phyloP scores from a whole-genome alignment of 2,113 vertebrate genomes.

The Mugil cephalus region DNA sequence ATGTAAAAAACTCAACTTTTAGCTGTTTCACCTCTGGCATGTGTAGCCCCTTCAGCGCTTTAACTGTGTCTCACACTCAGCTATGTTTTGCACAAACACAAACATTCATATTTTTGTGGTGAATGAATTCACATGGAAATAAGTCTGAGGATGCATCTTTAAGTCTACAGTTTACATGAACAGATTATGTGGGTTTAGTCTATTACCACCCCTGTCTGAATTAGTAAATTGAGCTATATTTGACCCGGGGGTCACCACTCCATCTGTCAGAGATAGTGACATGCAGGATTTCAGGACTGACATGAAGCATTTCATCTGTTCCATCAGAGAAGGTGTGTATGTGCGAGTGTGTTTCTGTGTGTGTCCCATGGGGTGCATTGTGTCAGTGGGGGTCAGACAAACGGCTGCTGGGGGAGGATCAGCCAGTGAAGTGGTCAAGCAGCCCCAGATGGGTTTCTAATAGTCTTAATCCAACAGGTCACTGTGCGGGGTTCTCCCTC shows the following conservation, averaged over 20 bases:
- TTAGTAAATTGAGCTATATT: constrained; percentile 44
- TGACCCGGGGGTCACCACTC: constrained; percentile 52
- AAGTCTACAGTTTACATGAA: background rate
- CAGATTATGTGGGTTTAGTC: background rate
- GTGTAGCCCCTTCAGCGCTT: background rate
- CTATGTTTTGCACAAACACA: too few species aligned
- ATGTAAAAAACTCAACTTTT: background rate
- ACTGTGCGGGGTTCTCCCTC: constrained; percentile 51
- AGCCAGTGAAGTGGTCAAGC: constrained; percentile 78
- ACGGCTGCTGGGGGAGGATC: constrained; percentile 77
- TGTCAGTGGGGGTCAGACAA: constrained; percentile 67
- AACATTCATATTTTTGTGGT: too few species aligned
- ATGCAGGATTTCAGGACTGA: constrained; percentile 58
- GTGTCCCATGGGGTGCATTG: constrained; percentile 56
- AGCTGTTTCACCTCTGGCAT: background rate
- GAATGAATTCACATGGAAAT: too few species aligned
- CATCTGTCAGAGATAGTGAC: constrained; percentile 59
- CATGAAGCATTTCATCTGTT: constrained; percentile 59
- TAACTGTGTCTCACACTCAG: too few species aligned
- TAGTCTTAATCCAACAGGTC: constrained; percentile 84
- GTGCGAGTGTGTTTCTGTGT: constrained; percentile 37
- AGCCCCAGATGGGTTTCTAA: constrained; percentile 83
- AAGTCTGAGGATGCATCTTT: too few species aligned
- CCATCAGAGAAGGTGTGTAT: constrained; percentile 37
- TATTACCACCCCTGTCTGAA: constrained; percentile 9